Base-by-base conservation (phyloP, 2,888 invertebrate genomes). In the Lycaena phlaeas region DNA sequence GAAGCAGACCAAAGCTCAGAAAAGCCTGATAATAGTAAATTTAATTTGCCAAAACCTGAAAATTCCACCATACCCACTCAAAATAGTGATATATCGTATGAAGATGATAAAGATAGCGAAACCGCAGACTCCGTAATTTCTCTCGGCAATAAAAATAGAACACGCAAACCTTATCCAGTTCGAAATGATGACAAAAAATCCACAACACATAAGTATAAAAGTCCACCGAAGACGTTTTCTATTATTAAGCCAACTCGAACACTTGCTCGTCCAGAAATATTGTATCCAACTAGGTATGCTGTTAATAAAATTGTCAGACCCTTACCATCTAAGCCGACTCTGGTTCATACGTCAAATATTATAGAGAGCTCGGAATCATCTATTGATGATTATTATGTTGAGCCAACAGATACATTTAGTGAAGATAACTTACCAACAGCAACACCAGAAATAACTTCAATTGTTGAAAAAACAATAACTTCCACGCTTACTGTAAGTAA, bases 291-390 rank as follows among this genome's bases (percentile, higher is more conserved):
- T 14, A 63, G 70, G 51, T 58, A 64, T 3, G 60, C 75, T 1
- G 67, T 59, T 3, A 72, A 64, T 36, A 81, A 77, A 42, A 61
- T 69, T 41, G 46, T 72, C 1, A 57, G 66, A 51, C 81, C 82
- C 12, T 46, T 69, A 36, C 56, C 66, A 6, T 59, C 71, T 26
- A 63, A 59, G 41, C 50, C 63, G 22, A 48, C 66, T 4, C 36
- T 55, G 14, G 50, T 63, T 36, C 45, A 54, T 28, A 52, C 65
- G 12, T 58, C 70, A 18, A 70, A 59, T 51, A 50, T 77, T 2
- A 73, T 84, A 47, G 79, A 84, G 60, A 81, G 84, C 49, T 84
- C 84, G 7, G 84, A 84, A 57, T 58, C 68, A 14, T 59, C 65
- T 4, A 46, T 75, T 7, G 73, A 77, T 14, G 79, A 81, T 38